A percentile compares a stretch with the other conserved stretches of the same genome.
These are phyloP conservation scores for Tetragonula clypearis DNA, from an alignment of 1,140 invertebrate species.

Conservation along the genomic window DNA sequence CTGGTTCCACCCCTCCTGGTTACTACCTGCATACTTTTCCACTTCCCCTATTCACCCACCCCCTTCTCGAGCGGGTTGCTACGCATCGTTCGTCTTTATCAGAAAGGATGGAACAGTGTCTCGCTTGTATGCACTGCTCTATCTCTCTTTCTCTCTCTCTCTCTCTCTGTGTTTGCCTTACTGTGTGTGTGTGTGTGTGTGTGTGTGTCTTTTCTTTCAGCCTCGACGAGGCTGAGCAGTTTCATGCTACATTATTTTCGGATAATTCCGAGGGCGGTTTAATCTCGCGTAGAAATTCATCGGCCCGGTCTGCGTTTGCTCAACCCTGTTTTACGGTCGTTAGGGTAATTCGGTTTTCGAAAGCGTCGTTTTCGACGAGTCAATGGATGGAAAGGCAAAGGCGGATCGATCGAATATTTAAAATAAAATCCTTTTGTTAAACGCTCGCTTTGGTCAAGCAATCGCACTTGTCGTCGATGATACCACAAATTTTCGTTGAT, in stretches of 20 bases:
- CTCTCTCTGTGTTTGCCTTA: no score
- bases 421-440: constrained; percentile 12
- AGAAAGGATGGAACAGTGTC: neutral
- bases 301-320: neutral
- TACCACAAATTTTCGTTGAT: neutral
- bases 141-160: no score
- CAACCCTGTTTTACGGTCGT: constrained; percentile 32
- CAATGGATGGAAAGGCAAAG: constrained; percentile 2
- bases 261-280: constrained; percentile 31
- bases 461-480: neutral
- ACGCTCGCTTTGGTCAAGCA: neutral
- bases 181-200: neutral
- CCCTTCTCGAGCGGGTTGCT: neutral
- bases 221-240: neutral
- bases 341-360: constrained; percentile 36
- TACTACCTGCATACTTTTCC: neutral
- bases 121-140: neutral
- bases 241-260: constrained; percentile 30
- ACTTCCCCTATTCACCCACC: neutral
- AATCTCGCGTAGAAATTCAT: constrained; percentile 15
- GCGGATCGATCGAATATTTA: constrained; percentile 27
- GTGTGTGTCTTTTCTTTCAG: neutral
- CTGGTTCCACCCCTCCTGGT: neutral
- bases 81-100: neutral
- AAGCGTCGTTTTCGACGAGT: constrained; percentile 14